Evolutionary conservation across 2,113 vertebrate genomes (phyloP).

Genomic region (Galbula dea): DNA sequence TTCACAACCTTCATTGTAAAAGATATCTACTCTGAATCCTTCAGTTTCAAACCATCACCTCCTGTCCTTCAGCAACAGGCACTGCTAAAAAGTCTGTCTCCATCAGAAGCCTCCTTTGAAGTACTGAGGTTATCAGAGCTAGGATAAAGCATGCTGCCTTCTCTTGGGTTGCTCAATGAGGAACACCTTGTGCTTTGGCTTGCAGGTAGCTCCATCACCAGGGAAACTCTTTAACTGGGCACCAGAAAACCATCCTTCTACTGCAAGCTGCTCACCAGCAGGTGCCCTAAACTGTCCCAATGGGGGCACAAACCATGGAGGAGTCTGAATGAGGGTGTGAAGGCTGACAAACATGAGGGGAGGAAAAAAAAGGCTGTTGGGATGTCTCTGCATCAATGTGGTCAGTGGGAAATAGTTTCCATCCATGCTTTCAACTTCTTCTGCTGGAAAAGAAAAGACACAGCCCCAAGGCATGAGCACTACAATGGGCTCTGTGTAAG

Average conservation of each 20-base stretch:
- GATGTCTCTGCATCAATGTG: neutral
- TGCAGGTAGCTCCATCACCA: neutral
- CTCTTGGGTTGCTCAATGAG: accelerated
- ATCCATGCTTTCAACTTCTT: constrained; percentile 3
- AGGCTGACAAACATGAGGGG: neutral
- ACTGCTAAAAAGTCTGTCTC: neutral
- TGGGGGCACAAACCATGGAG: neutral
- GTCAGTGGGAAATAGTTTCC: constrained; percentile 39
- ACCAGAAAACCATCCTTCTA: neutral
- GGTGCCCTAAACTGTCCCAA: neutral
- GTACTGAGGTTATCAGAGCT: neutral
- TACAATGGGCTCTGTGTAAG: constrained; percentile 33
- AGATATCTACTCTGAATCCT: neutral
- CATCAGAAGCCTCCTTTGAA: neutral
- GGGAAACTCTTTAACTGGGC: neutral
- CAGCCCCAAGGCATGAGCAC: neutral
- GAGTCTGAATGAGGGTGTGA: neutral
- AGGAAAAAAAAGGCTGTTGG: neutral
- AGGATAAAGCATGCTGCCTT: neutral
- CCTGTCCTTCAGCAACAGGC: neutral
- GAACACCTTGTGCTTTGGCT: neutral
- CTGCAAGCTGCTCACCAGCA: neutral
- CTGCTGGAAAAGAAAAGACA: constrained; percentile 20
- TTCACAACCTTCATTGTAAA: neutral
- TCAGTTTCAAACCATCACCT: neutral